These are phyloP conservation scores for Pherbina coryleti DNA, from an alignment of 2,888 invertebrate species.

Conservation along the genomic window DNA sequence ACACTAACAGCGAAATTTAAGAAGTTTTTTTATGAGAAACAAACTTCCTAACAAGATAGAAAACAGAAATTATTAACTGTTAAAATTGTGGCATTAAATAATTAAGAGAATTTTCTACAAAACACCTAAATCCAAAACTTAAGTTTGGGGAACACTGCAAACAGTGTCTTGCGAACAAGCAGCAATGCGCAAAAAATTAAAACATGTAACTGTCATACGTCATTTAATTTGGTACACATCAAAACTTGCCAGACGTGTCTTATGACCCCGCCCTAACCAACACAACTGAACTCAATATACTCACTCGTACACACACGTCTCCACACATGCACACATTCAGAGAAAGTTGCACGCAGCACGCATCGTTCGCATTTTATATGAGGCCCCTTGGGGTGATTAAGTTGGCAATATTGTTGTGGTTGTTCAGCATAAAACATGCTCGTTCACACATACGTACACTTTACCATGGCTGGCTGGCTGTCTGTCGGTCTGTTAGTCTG, in stretches of 20 bases:
- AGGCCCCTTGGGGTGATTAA: constrained; percentile 49
- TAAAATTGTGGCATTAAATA: background rate
- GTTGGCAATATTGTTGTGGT: constrained; percentile 33
- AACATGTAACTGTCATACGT: constrained; percentile 39
- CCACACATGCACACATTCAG: background rate
- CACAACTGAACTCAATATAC: too few species aligned
- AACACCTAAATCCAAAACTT: background rate
- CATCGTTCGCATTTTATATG: constrained; percentile 31
- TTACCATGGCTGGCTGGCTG: background rate
- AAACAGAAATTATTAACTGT: background rate
- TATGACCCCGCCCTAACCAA: background rate
- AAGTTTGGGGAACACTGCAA: background rate
- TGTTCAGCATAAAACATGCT: background rate
- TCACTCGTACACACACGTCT: background rate
- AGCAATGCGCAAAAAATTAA: background rate
- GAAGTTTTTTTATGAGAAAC: too few species aligned
- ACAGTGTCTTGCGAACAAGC: background rate
- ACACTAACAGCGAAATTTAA: background rate
- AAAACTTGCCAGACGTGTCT: constrained; percentile 28
- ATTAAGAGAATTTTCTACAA: background rate
- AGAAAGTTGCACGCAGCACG: constrained; percentile 2
- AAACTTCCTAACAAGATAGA: background rate
- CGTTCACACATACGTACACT: background rate
- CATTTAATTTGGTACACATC: constrained; percentile 49
- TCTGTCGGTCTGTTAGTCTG: background rate